Base-by-base conservation (phyloP, 1,140 invertebrate species). In the Drosophila takahashii region DNA sequence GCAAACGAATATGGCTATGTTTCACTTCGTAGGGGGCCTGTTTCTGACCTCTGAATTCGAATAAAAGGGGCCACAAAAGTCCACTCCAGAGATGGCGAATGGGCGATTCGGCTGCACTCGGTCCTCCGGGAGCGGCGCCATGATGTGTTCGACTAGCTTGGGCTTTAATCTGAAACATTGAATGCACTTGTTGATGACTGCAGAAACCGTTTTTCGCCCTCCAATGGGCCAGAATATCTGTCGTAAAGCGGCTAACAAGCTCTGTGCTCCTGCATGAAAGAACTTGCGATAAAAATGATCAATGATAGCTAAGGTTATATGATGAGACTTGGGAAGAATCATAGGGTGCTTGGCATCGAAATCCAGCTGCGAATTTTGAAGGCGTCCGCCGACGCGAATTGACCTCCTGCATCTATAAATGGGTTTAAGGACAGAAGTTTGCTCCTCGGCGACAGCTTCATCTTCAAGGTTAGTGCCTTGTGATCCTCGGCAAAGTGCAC, bases 181-280 rank as follows among this genome's bases (percentile, higher is more conserved):
- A 10, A 93, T 60, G 64, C 92, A 93, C 26, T 57, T 81, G 4
- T 58, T 42, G 18, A 86, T 72, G 56, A 77, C 36, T 13, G 64
- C 57, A 53, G 65, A 60, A 4, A 71, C 48, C 60, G 75, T 53
- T 36, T 13, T 36, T 36, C 34, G 34, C 9, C 11, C 9, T 36
- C 34, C 34, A 11, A 36, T 36, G 9, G 77, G 70, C 92, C 91
- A 92, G 29, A 77, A 84, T 26, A 32, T 36, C 34, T n/a, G n/a
- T n/a, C n/a, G n/a, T n/a, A n/a, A n/a, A n/a, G n/a, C n/a, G n/a
- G n/a, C n/a, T 1, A 51, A 8, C 10, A 51, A 42, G 37, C n/a
- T 39, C n/a, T 39, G n/a, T 13, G 37, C n/a, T 15, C n/a, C 37
- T 39, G 37, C 4, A 39, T 39, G n/a, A 15, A 39, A 1, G n/a